Evolutionary conservation across 2,113 vertebrate species (phyloP).

Genomic region (Crocuta crocuta): DNA sequence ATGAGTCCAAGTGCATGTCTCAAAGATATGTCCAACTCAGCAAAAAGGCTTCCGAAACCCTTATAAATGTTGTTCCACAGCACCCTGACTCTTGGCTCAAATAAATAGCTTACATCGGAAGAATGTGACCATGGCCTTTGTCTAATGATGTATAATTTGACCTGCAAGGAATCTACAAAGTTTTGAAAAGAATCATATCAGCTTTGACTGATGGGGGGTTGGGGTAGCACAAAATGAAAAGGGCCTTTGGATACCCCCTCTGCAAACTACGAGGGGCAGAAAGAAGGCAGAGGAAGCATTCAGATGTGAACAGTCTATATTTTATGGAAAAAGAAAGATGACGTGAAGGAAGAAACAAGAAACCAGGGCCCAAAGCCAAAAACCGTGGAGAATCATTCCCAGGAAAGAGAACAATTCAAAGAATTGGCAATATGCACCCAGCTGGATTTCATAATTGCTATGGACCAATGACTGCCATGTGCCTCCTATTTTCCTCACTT

Average conservation of each 20-base stretch:
- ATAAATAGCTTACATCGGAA: neutral
- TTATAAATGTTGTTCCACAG: neutral
- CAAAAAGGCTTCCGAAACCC: neutral
- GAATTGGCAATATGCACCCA: neutral
- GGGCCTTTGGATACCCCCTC: neutral
- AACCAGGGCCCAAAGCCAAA: neutral
- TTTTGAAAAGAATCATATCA: constrained; percentile 26
- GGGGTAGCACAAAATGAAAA: neutral
- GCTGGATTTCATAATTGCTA: constrained; percentile 42
- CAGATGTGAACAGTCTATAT: neutral
- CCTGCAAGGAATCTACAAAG: neutral
- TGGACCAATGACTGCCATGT: neutral
- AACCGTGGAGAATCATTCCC: constrained; percentile 49
- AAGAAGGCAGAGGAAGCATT: neutral
- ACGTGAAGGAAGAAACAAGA: constrained; percentile 41
- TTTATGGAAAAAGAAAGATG: constrained; percentile 47
- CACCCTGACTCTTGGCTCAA: neutral
- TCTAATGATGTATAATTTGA: neutral
- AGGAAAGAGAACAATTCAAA: neutral
- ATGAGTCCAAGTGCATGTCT: neutral
- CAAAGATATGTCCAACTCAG: neutral
- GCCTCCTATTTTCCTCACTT: constrained; percentile 2
- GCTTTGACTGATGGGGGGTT: neutral
- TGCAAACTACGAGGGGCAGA: neutral
- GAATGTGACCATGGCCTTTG: neutral